Percentiles rank a stretch among this genome's conserved stretches.
These are phyloP conservation scores for Peromyscus eremicus DNA, from an alignment of 2,797 vertebrate species.

Conservation along the genomic window DNA sequence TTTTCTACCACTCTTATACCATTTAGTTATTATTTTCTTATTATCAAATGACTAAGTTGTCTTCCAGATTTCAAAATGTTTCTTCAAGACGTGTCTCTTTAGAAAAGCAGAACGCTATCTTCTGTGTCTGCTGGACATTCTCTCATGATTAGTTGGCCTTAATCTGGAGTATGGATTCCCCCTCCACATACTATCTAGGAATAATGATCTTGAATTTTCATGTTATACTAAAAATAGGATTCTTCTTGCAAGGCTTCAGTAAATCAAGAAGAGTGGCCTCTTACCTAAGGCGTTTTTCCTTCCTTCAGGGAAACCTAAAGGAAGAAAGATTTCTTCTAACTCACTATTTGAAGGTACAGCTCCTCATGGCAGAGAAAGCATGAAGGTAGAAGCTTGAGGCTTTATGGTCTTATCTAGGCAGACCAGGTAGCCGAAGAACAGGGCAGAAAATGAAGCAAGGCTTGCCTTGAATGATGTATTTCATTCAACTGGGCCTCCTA, in stretches of 20 bases:
- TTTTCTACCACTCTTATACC: background rate
- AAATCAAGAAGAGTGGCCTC: background rate
- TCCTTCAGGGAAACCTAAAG: background rate
- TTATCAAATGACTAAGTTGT: background rate
- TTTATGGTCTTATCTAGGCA: background rate
- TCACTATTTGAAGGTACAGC: background rate
- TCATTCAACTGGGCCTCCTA: background rate
- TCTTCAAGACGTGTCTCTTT: constrained; percentile 38
- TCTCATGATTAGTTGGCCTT: background rate
- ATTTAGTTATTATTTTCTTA: constrained; percentile 46
- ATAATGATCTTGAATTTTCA: constrained; percentile 43
- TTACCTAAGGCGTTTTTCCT: background rate
- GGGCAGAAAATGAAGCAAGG: background rate
- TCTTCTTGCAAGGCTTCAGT: background rate
- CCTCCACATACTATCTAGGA: background rate
- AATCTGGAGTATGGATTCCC: background rate
- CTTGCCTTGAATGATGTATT: too few species aligned
- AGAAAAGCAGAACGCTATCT: background rate
- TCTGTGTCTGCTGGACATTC: constrained; percentile 14
- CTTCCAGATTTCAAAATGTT: constrained; percentile 45
- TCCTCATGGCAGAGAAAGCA: too few species aligned
- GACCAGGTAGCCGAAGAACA: background rate
- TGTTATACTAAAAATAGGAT: background rate
- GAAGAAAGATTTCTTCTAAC: background rate
- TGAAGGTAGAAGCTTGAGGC: background rate